Percentiles rank a stretch among this genome's conserved stretches.
Conservation (phyloP, 2,888 invertebrate genomes). For the Sphaerophoria rueppellii region DNA sequence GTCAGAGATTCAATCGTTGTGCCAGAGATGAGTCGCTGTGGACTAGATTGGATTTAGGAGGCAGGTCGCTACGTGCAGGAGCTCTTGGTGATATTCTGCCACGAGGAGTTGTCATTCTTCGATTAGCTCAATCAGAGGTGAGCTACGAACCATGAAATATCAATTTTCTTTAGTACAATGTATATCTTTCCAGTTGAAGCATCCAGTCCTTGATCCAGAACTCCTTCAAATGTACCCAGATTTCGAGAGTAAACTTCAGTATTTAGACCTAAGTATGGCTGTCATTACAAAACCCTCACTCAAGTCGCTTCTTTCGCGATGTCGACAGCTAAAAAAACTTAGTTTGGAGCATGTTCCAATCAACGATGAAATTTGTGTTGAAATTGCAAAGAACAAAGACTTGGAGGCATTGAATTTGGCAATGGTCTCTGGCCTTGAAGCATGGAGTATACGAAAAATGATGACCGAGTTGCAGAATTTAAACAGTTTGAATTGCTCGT, state of each 20-base stretch:
- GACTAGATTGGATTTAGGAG: constrained; percentile 91
- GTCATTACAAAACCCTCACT: constrained; percentile 85
- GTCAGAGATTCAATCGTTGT: constrained; percentile 90
- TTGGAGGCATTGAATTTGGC: constrained; percentile 92
- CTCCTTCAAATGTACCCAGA: constrained; percentile 79
- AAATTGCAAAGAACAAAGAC: constrained; percentile 86
- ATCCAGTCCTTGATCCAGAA: constrained; percentile 83
- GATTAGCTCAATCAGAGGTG: constrained; percentile 92
- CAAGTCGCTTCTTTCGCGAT: constrained; percentile 85
- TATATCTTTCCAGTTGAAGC: constrained; percentile 79
- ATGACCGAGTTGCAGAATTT: constrained; percentile 82
- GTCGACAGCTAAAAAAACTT: constrained; percentile 89
- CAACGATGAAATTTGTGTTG: constrained; percentile 85
- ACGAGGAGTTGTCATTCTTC: constrained; percentile 89
- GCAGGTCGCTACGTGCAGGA: constrained; percentile 86
- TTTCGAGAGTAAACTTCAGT: constrained; percentile 87
- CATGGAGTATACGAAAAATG: constrained; percentile 85
- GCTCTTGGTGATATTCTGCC: constrained; percentile 89
- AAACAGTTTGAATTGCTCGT: constrained; percentile 89
- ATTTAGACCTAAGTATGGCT: constrained; percentile 93
- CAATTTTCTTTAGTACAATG: not conserved
- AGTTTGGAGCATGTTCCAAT: constrained; percentile 91
- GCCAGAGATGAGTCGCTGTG: constrained; percentile 93
- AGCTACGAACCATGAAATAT: constrained; percentile 63
- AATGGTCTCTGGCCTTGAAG: constrained; percentile 89